Evolutionary conservation across 2,113 vertebrate species (phyloP).

Genomic region (Crotophaga sulcirostris): DNA sequence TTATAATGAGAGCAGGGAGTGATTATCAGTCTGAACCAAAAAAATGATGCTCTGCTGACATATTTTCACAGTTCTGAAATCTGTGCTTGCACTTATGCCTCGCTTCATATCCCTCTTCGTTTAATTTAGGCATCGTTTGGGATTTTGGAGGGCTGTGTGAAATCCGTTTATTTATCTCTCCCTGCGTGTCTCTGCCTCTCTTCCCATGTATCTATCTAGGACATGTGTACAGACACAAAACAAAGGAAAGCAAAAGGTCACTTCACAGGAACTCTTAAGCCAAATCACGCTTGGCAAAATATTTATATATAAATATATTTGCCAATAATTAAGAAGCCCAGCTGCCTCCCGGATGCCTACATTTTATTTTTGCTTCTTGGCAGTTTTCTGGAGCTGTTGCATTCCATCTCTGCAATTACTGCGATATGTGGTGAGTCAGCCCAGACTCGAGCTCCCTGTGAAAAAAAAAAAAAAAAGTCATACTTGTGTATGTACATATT

Average conservation of each 20-base stretch:
- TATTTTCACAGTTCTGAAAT: conserved; percentile 72
- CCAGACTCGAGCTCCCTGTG: background rate
- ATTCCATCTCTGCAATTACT: conserved; percentile 49
- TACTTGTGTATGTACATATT: background rate
- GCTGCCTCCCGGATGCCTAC: conserved; percentile 27
- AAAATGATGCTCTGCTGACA: conserved; percentile 68
- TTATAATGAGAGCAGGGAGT: conserved; percentile 66
- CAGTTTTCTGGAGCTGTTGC: conserved; percentile 32
- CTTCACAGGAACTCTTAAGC: conserved; percentile 57
- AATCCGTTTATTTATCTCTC: conserved; percentile 49
- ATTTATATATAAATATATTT: conserved; percentile 71
- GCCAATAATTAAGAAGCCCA: conserved; percentile 60
- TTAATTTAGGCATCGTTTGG: conserved; percentile 48
- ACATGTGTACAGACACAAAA: conserved; percentile 45
- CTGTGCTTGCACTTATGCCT: conserved; percentile 61
- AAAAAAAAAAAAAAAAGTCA: background rate
- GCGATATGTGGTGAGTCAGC: background rate
- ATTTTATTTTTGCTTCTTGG: conserved; percentile 6
- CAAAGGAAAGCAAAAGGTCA: conserved; percentile 64
- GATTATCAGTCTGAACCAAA: conserved; percentile 66
- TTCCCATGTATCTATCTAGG: conserved; percentile 52
- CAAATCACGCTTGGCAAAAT: conserved; percentile 64
- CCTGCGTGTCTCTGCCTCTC: conserved; percentile 15
- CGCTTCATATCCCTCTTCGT: conserved; percentile 28
- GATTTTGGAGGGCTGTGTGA: conserved; percentile 44